These are phyloP conservation scores for Mastacembelus armatus DNA, from an alignment of 2,797 vertebrate genomes.

Conservation along the genomic window DNA sequence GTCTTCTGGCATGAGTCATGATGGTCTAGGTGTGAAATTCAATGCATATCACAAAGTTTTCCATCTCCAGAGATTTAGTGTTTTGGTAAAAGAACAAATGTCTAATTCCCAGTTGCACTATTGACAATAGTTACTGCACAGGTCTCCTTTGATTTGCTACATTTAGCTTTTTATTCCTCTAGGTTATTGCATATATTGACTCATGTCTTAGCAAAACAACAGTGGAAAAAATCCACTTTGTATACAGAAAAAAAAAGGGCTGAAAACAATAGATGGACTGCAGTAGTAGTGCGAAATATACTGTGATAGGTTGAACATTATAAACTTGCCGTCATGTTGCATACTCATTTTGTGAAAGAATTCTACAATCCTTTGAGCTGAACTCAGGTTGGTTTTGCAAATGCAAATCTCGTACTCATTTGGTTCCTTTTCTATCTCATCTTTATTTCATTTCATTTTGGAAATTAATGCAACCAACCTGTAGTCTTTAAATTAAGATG, in stretches of 20 bases:
- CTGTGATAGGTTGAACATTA: conserved; percentile 34
- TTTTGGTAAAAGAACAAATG: conserved; percentile 53
- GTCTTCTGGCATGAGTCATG: conserved; percentile 22
- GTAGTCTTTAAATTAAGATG: conserved; percentile 60
- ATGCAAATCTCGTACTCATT: conserved; percentile 12
- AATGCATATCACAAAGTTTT: conserved; percentile 47
- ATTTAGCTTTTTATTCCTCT: conserved; percentile 69
- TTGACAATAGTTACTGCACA: conserved; percentile 66
- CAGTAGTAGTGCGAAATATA: conserved; percentile 37
- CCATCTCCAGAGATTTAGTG: conserved; percentile 51
- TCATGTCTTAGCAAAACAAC: conserved; percentile 84
- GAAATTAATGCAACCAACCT: conserved; percentile 66
- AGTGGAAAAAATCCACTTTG: conserved; percentile 71
- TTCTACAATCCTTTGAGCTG: conserved; percentile 24
- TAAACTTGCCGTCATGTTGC: conserved; percentile 26
- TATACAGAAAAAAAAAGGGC: conserved; percentile 55
- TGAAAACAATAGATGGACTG: conserved; percentile 46
- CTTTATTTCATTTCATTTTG: conserved; percentile 68
- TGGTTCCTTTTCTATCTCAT: conserved; percentile 15
- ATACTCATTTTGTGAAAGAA: conserved; percentile 10
- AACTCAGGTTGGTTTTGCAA: conserved; percentile 27
- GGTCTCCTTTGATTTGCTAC: conserved; percentile 67
- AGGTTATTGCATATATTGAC: conserved; percentile 75
- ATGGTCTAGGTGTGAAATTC: conserved; percentile 40
- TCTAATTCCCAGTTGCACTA: conserved; percentile 57